Evolutionary conservation across 2,797 vertebrate genomes (phyloP), one percentile per base, ranked within the genome.

Genomic region (Dromococcyx pavoninus): DNA sequence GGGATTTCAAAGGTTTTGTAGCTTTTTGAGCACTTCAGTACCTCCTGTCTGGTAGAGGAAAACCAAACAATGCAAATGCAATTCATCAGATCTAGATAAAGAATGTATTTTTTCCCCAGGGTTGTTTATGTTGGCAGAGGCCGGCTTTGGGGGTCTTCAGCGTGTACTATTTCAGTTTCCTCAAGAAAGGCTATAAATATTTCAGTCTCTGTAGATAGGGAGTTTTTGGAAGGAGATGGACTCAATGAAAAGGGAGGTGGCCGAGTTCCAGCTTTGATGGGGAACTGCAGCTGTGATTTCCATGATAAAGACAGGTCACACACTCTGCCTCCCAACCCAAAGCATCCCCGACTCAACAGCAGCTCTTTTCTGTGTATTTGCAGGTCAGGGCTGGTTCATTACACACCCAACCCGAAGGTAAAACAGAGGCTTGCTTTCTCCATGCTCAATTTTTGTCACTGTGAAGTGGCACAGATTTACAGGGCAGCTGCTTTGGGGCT

Each of bases 361-460:
- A 5, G 6, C 41, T 51, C 27, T 14, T 1, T 0, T 1, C 62
- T 10, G 2, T 6, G 0, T 1, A 0, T 32, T 41, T 50, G 27
- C 9, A 1, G 30, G 44, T 54, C 65, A 65, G 79, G 19, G 5
- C 21, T 0, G 0, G 4, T 0, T 35, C 4, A 3, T 7, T 17
- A 3, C 75, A 39, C 60, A 16, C 46, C 35, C 24, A 24, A 1
- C 39, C 69, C 50, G 70, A 44, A 3, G 5, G 30, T 0, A 10
- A 22, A 81, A 17, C 48, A 27, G 11, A 37, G 32, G 13, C 11
- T 8, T 60, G 3, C 21, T 43, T 19, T 37, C n/a, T 66, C 61
- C 48, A 48, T 10, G 32, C 0, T 0, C 3, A 1, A 13, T 27
- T 30, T 44, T 2, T 35, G 32, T 10, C 71, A 13, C 53, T 60